Evolutionary conservation across 2,113 vertebrate genomes (phyloP).

Genomic region (Vidua chalybeata): DNA sequence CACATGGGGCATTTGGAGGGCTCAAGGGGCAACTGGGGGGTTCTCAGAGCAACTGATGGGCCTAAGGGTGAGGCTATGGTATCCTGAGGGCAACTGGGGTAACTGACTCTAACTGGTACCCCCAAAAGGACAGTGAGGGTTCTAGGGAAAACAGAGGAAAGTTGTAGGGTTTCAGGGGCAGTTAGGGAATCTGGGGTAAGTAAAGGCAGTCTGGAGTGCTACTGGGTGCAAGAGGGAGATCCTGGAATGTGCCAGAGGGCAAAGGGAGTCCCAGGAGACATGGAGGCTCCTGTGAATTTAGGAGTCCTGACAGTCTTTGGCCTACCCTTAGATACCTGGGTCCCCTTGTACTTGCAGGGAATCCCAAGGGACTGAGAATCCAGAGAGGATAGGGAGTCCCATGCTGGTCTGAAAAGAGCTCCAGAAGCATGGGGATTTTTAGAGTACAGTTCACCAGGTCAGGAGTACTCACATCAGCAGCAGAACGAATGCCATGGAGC

Average conservation of each 20-base stretch:
- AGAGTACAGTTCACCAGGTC: background rate
- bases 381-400: background rate
- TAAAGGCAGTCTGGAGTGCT: background rate
- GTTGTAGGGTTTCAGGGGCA: background rate
- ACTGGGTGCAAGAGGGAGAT: background rate
- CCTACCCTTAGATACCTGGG: rapidly evolving
- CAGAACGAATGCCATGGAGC: background rate
- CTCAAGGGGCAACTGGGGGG: background rate
- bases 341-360: background rate
- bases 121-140: background rate
- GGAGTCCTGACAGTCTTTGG: background rate
- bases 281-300: background rate
- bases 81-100: background rate
- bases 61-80: background rate
- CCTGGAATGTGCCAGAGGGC: background rate
- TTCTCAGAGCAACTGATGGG: background rate
- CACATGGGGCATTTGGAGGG: background rate
- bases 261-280: background rate
- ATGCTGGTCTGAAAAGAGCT: background rate
- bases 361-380: background rate
- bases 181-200: background rate
- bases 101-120: background rate
- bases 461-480: conserved; percentile 19
- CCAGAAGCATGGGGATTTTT: background rate
- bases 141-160: background rate